Percentiles rank a stretch among this genome's conserved stretches.
phyloP scores from a whole-genome alignment of 1,140 invertebrate genomes.

The Drosophila melanica region DNA sequence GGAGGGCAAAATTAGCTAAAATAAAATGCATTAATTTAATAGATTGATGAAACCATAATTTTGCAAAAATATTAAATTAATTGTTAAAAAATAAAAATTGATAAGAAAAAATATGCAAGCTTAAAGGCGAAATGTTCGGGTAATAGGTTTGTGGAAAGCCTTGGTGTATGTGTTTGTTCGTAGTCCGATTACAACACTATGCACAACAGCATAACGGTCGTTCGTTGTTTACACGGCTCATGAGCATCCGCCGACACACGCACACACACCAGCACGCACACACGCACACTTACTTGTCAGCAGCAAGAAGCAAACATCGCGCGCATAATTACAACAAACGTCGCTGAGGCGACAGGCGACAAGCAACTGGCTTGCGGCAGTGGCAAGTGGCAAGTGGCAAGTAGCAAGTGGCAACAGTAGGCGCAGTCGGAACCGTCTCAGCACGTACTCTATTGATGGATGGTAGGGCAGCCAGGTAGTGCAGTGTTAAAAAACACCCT shows the following conservation, averaged over 20 bases:
- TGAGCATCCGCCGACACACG: conserved; percentile 12
- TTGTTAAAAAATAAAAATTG: no score
- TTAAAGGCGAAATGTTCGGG: not conserved
- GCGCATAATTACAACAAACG: conserved; percentile 40
- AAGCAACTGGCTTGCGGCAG: not conserved
- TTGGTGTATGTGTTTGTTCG: not conserved
- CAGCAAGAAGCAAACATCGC: conserved; percentile 27
- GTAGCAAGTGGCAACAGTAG: no score
- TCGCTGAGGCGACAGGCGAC: conserved; percentile 5
- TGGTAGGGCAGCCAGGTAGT: not conserved
- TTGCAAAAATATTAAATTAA: no score
- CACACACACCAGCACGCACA: conserved; percentile 1
- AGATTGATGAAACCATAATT: no score
- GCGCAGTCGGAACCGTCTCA: no score
- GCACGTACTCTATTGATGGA: conserved; percentile 3
- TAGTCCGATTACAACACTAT: conserved; percentile 18
- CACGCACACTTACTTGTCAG: conserved; percentile 22
- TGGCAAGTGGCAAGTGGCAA: no score
- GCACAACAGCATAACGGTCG: conserved; percentile 1
- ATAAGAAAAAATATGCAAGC: no score
- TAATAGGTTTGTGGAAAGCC: conserved; percentile 11
- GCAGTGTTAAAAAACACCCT: not conserved
- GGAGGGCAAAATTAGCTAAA: no score
- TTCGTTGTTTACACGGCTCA: conserved; percentile 43
- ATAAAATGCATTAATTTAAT: no score